These are phyloP conservation scores for Eristalinus sepulchralis DNA, from an alignment of 2,888 invertebrate species.

Conservation along the genomic window DNA sequence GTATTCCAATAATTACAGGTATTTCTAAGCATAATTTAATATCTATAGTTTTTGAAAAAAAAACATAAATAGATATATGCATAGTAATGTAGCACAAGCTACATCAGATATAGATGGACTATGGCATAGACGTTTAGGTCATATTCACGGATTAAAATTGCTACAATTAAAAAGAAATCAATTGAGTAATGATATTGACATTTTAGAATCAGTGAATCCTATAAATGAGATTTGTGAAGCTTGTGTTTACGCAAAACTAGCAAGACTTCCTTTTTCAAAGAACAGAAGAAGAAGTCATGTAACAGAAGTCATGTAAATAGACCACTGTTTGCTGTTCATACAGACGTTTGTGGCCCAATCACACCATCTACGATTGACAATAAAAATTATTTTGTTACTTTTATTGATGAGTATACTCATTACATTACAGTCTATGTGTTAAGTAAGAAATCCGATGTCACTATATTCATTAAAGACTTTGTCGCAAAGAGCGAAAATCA, in stretches of 20 bases:
- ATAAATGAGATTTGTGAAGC: slow-evolving; percentile 73
- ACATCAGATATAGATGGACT: background rate
- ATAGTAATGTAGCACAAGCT: too few relatives aligned
- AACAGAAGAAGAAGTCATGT: slow-evolving; percentile 62
- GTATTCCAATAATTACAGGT: too few relatives aligned
- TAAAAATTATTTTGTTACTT: too few relatives aligned
- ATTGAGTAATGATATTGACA: slow-evolving; percentile 1
- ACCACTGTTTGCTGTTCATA: slow-evolving; percentile 73
- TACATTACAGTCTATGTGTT: slow-evolving; percentile 74
- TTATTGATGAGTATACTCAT: too few relatives aligned
- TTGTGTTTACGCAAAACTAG: slow-evolving; percentile 76
- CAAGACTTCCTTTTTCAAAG: too few relatives aligned
- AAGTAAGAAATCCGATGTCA: slow-evolving; percentile 72
- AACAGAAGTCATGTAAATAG: too few relatives aligned
- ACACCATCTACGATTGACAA: slow-evolving; percentile 74
- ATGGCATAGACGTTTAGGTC: background rate
- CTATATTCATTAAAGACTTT: too few relatives aligned
- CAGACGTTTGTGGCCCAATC: slow-evolving; percentile 73
- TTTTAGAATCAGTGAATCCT: slow-evolving; percentile 13
- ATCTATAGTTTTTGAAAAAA: background rate
- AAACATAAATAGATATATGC: background rate
- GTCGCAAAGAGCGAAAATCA: too few relatives aligned
- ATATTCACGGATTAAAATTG: background rate
- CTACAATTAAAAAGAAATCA: background rate
- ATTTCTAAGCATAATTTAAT: background rate